A percentile compares a stretch with the other conserved stretches of the same genome.
These are phyloP conservation scores for Erebia palarica DNA, from an alignment of 2,888 invertebrate genomes.

Conservation along the genomic window DNA sequence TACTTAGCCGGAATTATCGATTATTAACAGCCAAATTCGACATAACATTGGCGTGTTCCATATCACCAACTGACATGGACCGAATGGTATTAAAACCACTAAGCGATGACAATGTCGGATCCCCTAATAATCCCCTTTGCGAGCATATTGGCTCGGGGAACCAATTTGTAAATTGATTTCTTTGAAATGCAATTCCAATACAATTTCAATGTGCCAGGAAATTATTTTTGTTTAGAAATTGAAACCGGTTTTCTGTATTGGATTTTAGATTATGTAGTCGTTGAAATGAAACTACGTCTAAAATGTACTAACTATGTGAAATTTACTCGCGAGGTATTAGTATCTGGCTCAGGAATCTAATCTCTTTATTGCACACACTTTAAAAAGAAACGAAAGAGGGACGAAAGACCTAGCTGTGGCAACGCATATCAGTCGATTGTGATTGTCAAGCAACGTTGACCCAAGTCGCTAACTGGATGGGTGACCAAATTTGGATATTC, in stretches of 20 bases:
- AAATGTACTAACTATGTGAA: no score
- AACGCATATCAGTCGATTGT: no score
- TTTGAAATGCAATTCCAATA: slow-evolving; percentile 14
- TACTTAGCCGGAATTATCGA: slow-evolving; percentile 11
- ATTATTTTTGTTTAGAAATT: slow-evolving; percentile 13
- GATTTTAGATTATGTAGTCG: background rate
- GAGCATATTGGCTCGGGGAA: slow-evolving; percentile 12
- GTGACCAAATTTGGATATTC: no score
- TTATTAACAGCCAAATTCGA: background rate
- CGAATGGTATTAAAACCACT: slow-evolving; percentile 22
- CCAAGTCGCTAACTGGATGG: no score
- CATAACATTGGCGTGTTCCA: background rate
- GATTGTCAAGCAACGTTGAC: no score
- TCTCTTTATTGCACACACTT: no score
- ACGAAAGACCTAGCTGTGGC: no score
- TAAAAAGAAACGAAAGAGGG: no score
- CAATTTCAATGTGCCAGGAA: background rate
- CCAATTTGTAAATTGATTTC: slow-evolving; percentile 27
- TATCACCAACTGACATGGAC: slow-evolving; percentile 3
- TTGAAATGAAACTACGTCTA: no score
- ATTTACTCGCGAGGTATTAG: no score
- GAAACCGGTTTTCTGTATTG: background rate
- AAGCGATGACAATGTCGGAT: slow-evolving; percentile 20
- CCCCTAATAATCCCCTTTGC: slow-evolving; percentile 18
- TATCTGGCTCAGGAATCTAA: no score